Percentiles rank a stretch among this genome's conserved stretches.
phyloP scores from a whole-genome alignment of 2,797 vertebrate species.

The Sternarchorhynchus goeldii region DNA sequence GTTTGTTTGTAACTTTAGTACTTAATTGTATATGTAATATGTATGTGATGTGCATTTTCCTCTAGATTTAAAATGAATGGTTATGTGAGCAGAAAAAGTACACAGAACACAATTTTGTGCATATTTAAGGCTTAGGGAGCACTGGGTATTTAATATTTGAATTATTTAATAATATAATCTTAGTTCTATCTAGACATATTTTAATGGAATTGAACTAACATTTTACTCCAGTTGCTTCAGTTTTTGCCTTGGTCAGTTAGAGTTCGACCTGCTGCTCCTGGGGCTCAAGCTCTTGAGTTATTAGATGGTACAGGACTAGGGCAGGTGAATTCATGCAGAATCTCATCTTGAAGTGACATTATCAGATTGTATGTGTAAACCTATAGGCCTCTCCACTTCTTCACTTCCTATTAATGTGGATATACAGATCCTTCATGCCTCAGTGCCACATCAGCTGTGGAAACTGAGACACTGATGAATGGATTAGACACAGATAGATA shows the following conservation, averaged over 20 bases:
- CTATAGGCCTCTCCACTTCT: not conserved
- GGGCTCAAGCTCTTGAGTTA: not conserved
- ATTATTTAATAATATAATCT: too few species aligned
- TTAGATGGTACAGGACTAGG: not conserved
- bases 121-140: too few species aligned
- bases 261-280: not conserved
- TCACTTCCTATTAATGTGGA: not conserved
- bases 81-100: too few species aligned
- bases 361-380: conserved; percentile 33
- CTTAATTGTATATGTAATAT: too few species aligned
- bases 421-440: not conserved
- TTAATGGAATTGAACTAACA: not conserved
- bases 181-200: too few species aligned
- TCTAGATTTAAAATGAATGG: too few species aligned
- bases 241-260: not conserved
- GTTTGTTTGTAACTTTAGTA: too few species aligned
- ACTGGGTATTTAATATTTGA: too few species aligned
- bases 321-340: not conserved
- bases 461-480: conserved; percentile 52
- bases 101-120: too few species aligned
- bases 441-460: not conserved
- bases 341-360: conserved; percentile 3
- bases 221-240: not conserved
- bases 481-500: conserved; percentile 34
- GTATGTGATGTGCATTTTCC: too few species aligned